A percentile compares a stretch with the other conserved stretches of the same genome.
These are phyloP conservation scores for Mythimna pallens DNA, from an alignment of 2,888 invertebrate genomes.

Conservation along the genomic window DNA sequence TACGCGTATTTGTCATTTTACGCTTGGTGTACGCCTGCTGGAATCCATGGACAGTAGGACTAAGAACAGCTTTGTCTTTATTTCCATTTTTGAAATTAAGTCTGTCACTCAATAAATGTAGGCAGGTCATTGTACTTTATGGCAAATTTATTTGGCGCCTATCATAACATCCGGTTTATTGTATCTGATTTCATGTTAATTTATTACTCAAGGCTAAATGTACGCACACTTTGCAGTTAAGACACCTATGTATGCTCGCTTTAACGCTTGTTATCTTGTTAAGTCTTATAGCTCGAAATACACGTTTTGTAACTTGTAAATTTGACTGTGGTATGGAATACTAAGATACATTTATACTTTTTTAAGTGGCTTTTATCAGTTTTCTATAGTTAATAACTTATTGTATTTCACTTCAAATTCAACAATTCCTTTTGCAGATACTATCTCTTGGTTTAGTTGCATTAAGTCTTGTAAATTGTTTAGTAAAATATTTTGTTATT, in stretches of 20 bases:
- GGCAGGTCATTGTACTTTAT: too few relatives aligned
- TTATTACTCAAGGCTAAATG: slow-evolving; percentile 20
- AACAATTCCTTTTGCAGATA: slow-evolving; percentile 25
- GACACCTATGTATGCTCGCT: not conserved
- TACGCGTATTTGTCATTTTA: too few relatives aligned
- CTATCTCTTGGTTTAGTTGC: slow-evolving; percentile 7
- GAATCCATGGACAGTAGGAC: too few relatives aligned
- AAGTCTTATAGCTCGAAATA: not conserved
- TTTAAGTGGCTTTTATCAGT: slow-evolving; percentile 16
- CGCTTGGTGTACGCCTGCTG: too few relatives aligned
- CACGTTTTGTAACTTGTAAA: not conserved
- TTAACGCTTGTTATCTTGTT: not conserved
- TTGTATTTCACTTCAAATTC: slow-evolving; percentile 25
- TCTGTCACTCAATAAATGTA: too few relatives aligned
- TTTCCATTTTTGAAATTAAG: too few relatives aligned
- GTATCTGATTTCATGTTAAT: not conserved
- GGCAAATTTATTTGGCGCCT: too few relatives aligned
- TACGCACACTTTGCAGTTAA: slow-evolving; percentile 3
- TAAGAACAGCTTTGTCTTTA: too few relatives aligned
- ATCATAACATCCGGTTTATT: slow-evolving; percentile 2
- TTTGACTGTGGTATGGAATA: slow-evolving; percentile 33
- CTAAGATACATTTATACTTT: slow-evolving; percentile 24
- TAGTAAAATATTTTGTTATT: slow-evolving; percentile 10
- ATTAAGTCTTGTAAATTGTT: slow-evolving; percentile 16
- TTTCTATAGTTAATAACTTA: slow-evolving; percentile 19